These are phyloP conservation scores for Talpa occidentalis DNA, from an alignment of 2,113 vertebrate species.

Conservation along the genomic window DNA sequence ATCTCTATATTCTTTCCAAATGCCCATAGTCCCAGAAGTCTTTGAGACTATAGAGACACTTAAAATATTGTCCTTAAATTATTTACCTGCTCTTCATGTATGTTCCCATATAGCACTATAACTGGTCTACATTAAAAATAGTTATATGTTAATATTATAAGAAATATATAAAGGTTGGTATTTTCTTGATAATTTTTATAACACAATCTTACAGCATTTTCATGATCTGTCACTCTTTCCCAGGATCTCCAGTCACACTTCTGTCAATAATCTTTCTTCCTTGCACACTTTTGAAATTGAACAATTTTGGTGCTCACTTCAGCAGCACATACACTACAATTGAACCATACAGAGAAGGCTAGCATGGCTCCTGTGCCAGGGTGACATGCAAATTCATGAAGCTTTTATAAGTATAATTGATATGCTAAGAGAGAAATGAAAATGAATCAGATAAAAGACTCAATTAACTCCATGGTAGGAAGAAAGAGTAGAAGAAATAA, in stretches of 20 bases:
- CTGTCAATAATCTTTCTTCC: background rate
- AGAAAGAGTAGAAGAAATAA: background rate
- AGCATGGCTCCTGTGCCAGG: no score
- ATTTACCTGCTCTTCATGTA: background rate
- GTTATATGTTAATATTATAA: background rate
- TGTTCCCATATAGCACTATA: background rate
- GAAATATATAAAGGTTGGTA: background rate
- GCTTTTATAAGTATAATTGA: background rate
- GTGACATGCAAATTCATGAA: no score
- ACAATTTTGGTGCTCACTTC: background rate
- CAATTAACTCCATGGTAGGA: background rate
- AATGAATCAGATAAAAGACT: background rate
- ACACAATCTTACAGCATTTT: background rate
- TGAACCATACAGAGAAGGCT: no score
- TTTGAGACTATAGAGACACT: background rate
- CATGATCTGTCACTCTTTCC: background rate
- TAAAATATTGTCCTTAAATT: background rate
- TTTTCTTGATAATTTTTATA: background rate
- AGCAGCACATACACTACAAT: no score
- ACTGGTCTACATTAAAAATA: slow-evolving; percentile 2
- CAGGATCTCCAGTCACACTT: background rate
- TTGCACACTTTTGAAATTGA: slow-evolving; percentile 1
- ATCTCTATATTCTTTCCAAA: background rate
- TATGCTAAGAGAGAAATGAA: background rate
- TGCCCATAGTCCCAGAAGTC: background rate